These are phyloP conservation scores for Tachina lurida DNA, from an alignment of 2,888 invertebrate genomes.

Conservation along the genomic window DNA sequence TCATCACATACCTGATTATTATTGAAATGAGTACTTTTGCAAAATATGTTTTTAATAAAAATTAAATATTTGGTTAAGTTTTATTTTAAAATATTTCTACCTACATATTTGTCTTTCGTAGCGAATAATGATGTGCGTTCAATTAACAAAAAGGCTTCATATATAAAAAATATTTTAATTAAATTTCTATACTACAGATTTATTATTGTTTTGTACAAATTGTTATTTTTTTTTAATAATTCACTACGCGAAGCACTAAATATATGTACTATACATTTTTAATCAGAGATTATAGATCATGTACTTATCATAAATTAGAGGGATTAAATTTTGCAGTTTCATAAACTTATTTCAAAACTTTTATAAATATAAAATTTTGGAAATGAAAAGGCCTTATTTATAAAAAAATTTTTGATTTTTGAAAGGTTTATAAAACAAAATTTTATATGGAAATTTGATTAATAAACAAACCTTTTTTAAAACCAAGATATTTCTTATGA, in stretches of 20 bases:
- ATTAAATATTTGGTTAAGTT: slow-evolving; percentile 40
- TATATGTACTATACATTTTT: slow-evolving; percentile 21
- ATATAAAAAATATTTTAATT: slow-evolving; percentile 74
- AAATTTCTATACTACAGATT: slow-evolving; percentile 47
- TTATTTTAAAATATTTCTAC: slow-evolving; percentile 8
- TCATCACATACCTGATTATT: background rate
- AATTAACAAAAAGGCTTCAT: slow-evolving; percentile 75
- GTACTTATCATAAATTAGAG: no score
- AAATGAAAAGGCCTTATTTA: no score
- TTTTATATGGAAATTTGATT: no score
- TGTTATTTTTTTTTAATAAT: slow-evolving; percentile 61
- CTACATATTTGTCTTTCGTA: background rate
- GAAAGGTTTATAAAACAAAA: no score
- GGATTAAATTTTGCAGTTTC: no score
- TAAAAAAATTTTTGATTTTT: no score
- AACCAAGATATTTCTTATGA: no score
- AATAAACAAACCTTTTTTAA: no score
- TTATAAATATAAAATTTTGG: no score
- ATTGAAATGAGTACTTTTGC: slow-evolving; percentile 57
- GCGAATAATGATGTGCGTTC: slow-evolving; percentile 60
- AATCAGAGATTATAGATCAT: no score
- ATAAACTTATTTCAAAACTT: no score
- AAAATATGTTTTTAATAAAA: slow-evolving; percentile 31
- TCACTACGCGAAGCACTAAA: slow-evolving; percentile 77
- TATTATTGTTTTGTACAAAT: slow-evolving; percentile 55